A percentile compares a stretch with the other conserved stretches of the same genome.
These are phyloP conservation scores for Theretra japonica DNA, from an alignment of 2,888 invertebrate species.

Conservation along the genomic window DNA sequence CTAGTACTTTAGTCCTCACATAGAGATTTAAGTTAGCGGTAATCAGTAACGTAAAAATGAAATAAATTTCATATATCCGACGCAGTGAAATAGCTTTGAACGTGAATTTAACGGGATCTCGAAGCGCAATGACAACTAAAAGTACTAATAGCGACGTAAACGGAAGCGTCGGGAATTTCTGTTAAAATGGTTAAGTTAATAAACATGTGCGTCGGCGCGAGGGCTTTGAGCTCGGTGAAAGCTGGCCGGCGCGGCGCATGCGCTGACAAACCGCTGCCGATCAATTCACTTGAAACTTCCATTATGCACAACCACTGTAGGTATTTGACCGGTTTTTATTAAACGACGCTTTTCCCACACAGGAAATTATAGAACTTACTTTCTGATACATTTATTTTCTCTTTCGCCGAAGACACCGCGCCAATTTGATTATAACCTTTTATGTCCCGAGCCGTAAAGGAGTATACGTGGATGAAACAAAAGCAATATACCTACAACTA, in stretches of 20 bases:
- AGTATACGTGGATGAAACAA: too few relatives aligned
- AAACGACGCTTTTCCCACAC: conserved; percentile 24
- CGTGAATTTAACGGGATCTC: conserved; percentile 50
- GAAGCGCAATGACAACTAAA: conserved; percentile 53
- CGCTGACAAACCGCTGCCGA: conserved; percentile 52
- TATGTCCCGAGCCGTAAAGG: neutral
- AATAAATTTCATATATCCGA: neutral
- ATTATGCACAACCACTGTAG: conserved; percentile 37
- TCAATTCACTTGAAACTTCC: conserved; percentile 54
- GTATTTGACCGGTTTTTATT: conserved; percentile 34
- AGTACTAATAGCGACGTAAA: conserved; percentile 67
- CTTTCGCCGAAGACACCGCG: neutral
- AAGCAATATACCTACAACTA: too few relatives aligned
- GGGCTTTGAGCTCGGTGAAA: conserved; percentile 79
- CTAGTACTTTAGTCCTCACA: too few relatives aligned
- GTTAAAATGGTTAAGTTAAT: conserved; percentile 80
- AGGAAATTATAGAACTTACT: conserved; percentile 12
- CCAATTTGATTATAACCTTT: neutral
- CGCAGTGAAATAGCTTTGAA: conserved; percentile 36
- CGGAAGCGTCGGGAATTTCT: conserved; percentile 71
- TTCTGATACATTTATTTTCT: conserved; percentile 21
- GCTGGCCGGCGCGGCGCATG: conserved; percentile 61
- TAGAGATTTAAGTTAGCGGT: too few relatives aligned
- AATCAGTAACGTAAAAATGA: too few relatives aligned
- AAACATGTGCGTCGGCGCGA: conserved; percentile 73